Percentiles rank a stretch among this genome's conserved stretches.
phyloP scores from a whole-genome alignment of 1,140 invertebrate genomes.

The Anoplophora glabripennis region DNA sequence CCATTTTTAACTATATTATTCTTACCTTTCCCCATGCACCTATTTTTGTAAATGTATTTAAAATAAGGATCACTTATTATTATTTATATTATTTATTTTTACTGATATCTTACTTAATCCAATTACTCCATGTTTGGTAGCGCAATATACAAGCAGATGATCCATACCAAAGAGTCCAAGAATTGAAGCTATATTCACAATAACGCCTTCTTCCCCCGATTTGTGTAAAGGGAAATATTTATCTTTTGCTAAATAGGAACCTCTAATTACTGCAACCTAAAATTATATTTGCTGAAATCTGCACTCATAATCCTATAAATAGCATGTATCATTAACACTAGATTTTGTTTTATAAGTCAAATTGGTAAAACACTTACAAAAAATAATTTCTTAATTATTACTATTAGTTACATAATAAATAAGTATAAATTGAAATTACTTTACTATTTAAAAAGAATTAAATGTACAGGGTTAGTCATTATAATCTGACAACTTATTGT shows the following conservation, averaged over 20 bases:
- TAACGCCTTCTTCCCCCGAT: neutral
- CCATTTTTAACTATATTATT: too few species aligned
- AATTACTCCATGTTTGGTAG: constrained; percentile 4
- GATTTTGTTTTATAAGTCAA: too few species aligned
- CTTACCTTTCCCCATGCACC: too few species aligned
- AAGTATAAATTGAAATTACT: too few species aligned
- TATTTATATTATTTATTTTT: neutral
- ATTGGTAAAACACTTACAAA: too few species aligned
- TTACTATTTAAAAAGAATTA: too few species aligned
- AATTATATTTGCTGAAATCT: neutral
- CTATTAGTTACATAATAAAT: too few species aligned
- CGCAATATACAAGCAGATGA: neutral
- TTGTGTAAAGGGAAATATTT: constrained; percentile 9
- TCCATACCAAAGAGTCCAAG: neutral
- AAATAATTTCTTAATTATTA: too few species aligned
- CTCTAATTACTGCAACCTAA: constrained; percentile 1
- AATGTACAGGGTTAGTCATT: too few species aligned
- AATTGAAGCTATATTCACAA: constrained; percentile 5
- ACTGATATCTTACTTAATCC: constrained; percentile 1
- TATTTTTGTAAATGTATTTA: too few species aligned
- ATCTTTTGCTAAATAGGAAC: neutral
- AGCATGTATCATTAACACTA: too few species aligned
- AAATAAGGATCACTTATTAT: neutral
- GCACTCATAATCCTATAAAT: neutral
- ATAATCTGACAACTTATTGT: too few species aligned